These are phyloP conservation scores for Lamprotornis superbus DNA, from an alignment of 2,113 vertebrate species.

Conservation along the genomic window DNA sequence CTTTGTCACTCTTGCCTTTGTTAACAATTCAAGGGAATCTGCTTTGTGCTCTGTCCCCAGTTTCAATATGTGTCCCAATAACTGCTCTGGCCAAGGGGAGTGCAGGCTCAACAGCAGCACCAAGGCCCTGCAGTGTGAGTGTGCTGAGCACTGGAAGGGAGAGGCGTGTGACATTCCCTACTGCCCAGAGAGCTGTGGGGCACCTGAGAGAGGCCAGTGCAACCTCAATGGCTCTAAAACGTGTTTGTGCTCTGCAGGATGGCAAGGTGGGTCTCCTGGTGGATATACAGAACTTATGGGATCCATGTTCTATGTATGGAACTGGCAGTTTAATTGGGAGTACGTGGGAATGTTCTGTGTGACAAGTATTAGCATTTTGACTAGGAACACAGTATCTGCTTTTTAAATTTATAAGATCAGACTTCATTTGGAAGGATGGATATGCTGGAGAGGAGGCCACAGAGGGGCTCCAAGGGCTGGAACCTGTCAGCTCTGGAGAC, in stretches of 20 bases:
- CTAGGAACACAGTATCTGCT: neutral
- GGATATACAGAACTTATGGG: rapidly evolving
- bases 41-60: conserved; percentile 58
- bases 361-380: neutral
- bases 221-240: conserved; percentile 55
- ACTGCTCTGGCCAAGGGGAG: conserved; percentile 89
- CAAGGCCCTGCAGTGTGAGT: conserved; percentile 78
- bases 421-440: neutral
- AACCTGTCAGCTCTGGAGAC: neutral
- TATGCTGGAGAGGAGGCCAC: neutral
- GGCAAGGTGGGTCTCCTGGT: conserved; percentile 85
- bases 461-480: neutral
- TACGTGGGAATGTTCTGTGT: rapidly evolving
- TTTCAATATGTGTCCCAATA: conserved; percentile 90
- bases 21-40: neutral
- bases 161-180: conserved; percentile 88
- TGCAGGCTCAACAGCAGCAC: conserved; percentile 76
- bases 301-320: rapidly evolving
- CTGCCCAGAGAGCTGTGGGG: conserved; percentile 82
- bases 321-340: neutral
- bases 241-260: conserved; percentile 81
- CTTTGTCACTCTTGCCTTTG: neutral
- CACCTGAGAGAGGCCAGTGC: conserved; percentile 81
- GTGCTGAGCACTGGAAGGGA: conserved; percentile 86
- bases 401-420: neutral